A percentile compares a stretch with the other conserved stretches of the same genome.
Evolutionary conservation across 37 sponge, comb jelly and placozoan genomes (phyloP).

Genomic region (Beroe ovata): DNA sequence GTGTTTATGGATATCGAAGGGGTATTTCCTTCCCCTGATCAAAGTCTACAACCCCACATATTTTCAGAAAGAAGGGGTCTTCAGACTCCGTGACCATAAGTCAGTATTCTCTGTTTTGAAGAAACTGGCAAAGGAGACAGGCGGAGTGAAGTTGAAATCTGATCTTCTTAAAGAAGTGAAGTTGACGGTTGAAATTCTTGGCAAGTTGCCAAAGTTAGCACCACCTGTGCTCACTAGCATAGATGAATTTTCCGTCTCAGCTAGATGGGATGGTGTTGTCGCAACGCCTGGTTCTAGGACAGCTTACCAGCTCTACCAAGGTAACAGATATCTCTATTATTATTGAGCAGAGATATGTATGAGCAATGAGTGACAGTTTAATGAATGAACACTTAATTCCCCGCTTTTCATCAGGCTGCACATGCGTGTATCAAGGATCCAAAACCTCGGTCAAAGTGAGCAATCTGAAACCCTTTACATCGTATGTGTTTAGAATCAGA

Average conservation of each 20-base stretch:
- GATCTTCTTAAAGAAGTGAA: conserved; percentile 51
- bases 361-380: too few species aligned
- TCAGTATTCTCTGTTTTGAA: conserved; percentile 36
- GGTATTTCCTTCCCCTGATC: too few species aligned
- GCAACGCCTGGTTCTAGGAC: conserved; percentile 15
- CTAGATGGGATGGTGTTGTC: conserved; percentile 28
- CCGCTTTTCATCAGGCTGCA: conserved; percentile 64
- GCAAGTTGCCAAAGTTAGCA: conserved; percentile 43
- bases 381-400: too few species aligned
- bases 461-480: conserved; percentile 64
- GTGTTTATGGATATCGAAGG: too few species aligned
- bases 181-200: conserved; percentile 40
- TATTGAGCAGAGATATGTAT: too few species aligned
- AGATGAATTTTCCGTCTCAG: conserved; percentile 13
- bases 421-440: conserved; percentile 45
- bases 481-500: conserved; percentile 59
- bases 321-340: too few species aligned
- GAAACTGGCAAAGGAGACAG: conserved; percentile 26
- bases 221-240: conserved; percentile 37
- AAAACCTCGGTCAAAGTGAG: neutral
- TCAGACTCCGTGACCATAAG: conserved; percentile 45
- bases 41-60: too few species aligned
- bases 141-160: conserved; percentile 2
- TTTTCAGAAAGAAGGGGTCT: conserved; percentile 60
- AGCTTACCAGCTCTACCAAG: conserved; percentile 43